Evolutionary conservation across 2,797 vertebrate genomes (phyloP).

Genomic region (Liparis tanakae): DNA sequence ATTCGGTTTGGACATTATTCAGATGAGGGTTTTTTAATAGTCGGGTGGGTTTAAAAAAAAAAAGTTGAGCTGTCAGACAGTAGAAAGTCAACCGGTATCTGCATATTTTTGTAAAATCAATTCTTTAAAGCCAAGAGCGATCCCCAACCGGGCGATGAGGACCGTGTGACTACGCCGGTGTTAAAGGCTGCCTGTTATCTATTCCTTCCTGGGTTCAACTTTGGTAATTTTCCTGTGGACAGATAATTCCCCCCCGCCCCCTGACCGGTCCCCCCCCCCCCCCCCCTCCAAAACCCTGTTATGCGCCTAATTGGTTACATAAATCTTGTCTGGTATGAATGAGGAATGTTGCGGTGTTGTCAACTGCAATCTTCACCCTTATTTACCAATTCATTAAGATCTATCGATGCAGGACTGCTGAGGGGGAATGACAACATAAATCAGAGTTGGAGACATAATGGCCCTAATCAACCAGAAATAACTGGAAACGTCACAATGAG

Average conservation of each 20-base stretch:
- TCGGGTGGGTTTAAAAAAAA: slow-evolving; percentile 35
- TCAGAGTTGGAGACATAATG: slow-evolving; percentile 98
- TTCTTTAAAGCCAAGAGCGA: slow-evolving; percentile 49
- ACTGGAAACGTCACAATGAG: slow-evolving; percentile 99
- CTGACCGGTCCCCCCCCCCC: slow-evolving; percentile 90
- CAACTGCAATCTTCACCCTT: slow-evolving; percentile 99
- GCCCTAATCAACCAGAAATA: slow-evolving; percentile 99
- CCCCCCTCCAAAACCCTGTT: slow-evolving; percentile 87
- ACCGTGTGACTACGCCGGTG: slow-evolving; percentile 86
- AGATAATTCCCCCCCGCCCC: slow-evolving; percentile 91
- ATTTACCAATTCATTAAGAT: slow-evolving; percentile 99
- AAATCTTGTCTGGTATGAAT: slow-evolving; percentile 99
- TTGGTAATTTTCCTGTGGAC: slow-evolving; percentile 96
- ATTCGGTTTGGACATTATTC: slow-evolving; percentile 55
- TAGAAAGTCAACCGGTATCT: slow-evolving; percentile 21
- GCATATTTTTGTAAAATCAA: slow-evolving; percentile 58
- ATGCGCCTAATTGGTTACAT: slow-evolving; percentile 99
- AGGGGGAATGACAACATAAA: slow-evolving; percentile 99
- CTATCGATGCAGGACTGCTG: slow-evolving; percentile 98
- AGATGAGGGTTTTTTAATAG: slow-evolving; percentile 48
- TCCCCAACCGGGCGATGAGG: slow-evolving; percentile 49
- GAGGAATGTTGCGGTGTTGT: slow-evolving; percentile 99
- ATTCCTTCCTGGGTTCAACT: slow-evolving; percentile 93
- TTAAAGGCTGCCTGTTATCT: slow-evolving; percentile 95
- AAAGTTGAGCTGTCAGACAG: slow-evolving; percentile 18